A percentile compares a stretch with the other conserved stretches of the same genome.
Evolutionary conservation across 2,113 vertebrate genomes (phyloP).

Genomic region (Pedetes capensis): DNA sequence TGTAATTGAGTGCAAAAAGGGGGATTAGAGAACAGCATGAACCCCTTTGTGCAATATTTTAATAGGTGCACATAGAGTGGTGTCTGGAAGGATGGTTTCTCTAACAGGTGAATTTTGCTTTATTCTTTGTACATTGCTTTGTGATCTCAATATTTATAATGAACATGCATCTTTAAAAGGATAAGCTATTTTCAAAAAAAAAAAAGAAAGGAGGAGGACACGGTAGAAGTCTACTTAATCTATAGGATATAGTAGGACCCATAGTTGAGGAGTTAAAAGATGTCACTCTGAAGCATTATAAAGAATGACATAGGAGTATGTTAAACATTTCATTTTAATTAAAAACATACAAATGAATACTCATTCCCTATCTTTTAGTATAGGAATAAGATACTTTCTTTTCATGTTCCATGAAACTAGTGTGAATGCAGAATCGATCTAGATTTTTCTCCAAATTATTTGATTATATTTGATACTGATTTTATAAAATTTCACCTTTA

Average conservation of each 20-base stretch:
- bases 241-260: not conserved
- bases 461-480: not conserved
- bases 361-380: not conserved
- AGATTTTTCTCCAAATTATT: not conserved
- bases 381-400: not conserved
- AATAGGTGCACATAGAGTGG: not conserved
- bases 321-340: constrained; percentile 38
- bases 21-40: not conserved
- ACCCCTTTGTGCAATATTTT: constrained; percentile 7
- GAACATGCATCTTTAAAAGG: constrained; percentile 16
- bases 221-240: not conserved
- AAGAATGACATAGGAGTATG: not conserved
- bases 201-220: not conserved
- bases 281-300: not conserved
- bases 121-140: constrained; percentile 26
- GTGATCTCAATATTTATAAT: constrained; percentile 53
- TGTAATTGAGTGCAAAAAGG: not conserved
- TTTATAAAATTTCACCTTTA: not conserved
- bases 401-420: not conserved
- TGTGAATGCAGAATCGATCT: not conserved
- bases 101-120: not conserved
- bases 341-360: constrained; percentile 1
- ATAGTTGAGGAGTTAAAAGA: not conserved
- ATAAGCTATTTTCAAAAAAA: constrained; percentile 42
- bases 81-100: not conserved